Base-by-base conservation (phyloP, 2,113 vertebrate species). In the Scophthalmus maximus region DNA sequence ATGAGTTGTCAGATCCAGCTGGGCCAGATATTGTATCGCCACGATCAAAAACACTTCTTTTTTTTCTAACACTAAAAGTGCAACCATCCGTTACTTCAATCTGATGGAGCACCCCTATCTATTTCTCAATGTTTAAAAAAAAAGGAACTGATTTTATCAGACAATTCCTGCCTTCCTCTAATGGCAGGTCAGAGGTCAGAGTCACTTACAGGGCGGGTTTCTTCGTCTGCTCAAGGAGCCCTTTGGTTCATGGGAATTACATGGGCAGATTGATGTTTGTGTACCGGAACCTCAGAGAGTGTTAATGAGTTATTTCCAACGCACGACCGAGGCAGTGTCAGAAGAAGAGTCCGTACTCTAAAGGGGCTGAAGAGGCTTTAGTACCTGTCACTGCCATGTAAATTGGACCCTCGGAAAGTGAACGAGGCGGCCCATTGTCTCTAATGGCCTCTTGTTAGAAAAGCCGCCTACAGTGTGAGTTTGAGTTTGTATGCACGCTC, bases 351-450 rank as follows among this genome's bases (percentile, higher is more conserved):
- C 79, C 26, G 5, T 73, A 55, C 73, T 86, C 78, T 62, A 59
- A 40, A 71, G 49, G 32, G 40, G 15, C 73, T 89, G 50, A 69
- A 88, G 65, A 72, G 82, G 76, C 70, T 87, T 87, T 81, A 84
- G 80, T 87, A 87, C 79, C 87, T 89, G 59, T 71, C 87, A 83
- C 83, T 71, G 76, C 78, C 62, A 65, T 90, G 88, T 85, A 85
- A 92, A 92, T 91, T 87, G 82, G 79, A 74, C 81, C 78, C 84
- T 90, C 71, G 68, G 69, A 90, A 87, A 90, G 83, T 88, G 84
- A 92, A 91, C n/a, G 91, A 86, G 92, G 89, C 91, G 80, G 63
- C 93, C 90, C 73, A 90, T 92, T 92, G 91, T 89, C 76, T 84
- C 76, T 82, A 90, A 92, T 85, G 81, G 87, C 83, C 88, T 84